Conservation (phyloP, 2,888 invertebrate genomes). For the Drosophila parthenogenetica region DNA sequence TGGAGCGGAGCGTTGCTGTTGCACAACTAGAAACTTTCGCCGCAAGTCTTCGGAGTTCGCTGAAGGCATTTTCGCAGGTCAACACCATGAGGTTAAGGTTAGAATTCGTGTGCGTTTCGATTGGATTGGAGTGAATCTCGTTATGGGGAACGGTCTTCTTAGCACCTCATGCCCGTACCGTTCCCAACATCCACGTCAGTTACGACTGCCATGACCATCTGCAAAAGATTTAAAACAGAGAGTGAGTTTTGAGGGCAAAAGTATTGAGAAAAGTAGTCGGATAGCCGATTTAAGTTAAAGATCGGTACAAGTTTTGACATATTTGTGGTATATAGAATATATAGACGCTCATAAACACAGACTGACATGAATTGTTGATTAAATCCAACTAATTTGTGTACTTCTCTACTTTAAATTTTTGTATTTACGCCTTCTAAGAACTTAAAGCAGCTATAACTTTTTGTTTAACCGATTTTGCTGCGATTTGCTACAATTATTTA, state of each 20-base stretch:
- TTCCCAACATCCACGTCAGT: conserved; percentile 25
- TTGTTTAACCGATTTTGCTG: too few species aligned
- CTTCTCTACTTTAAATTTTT: too few species aligned
- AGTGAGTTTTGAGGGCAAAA: background rate
- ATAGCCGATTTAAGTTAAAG: too few species aligned
- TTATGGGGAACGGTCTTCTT: conserved; percentile 34
- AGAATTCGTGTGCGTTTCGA: conserved; percentile 26
- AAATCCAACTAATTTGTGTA: too few species aligned
- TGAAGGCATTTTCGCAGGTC: conserved; percentile 83
- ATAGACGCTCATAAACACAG: too few species aligned
- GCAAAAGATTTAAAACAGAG: conserved; percentile 2
- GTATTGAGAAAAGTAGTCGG: too few species aligned
- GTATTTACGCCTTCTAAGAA: too few species aligned
- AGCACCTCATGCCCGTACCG: conserved; percentile 35
- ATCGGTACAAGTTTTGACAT: too few species aligned
- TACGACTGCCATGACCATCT: conserved; percentile 34
- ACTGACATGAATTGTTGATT: too few species aligned
- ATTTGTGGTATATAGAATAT: too few species aligned
- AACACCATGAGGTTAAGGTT: conserved; percentile 81
- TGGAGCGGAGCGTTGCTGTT: conserved; percentile 82
- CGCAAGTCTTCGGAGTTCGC: conserved; percentile 84
- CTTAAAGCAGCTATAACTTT: too few species aligned
- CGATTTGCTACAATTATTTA: too few species aligned
- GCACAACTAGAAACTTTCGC: conserved; percentile 84
- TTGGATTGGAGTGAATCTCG: conserved; percentile 17